Evolutionary conservation across 2,797 vertebrate species (phyloP).

Genomic region (Eremophila alpestris): DNA sequence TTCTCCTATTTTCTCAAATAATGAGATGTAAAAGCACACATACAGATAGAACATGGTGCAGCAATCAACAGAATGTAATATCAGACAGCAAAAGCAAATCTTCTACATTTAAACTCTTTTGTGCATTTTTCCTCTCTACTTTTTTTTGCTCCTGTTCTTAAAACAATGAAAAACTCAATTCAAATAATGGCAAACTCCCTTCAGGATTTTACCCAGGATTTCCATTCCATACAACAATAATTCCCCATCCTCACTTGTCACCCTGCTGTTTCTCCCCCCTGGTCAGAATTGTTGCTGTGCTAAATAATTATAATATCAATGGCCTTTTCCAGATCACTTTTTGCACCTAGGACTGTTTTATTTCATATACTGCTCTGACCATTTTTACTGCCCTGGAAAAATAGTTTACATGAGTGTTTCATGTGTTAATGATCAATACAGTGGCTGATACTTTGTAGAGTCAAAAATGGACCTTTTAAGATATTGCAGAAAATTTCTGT

Average conservation of each 20-base stretch:
- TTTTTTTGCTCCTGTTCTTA: neutral
- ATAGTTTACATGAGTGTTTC: neutral
- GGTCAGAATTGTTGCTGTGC: neutral
- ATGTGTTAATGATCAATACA: neutral
- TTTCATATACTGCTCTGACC: neutral
- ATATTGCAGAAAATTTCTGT: neutral
- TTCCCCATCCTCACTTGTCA: neutral
- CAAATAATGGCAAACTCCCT: neutral
- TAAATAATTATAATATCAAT: neutral
- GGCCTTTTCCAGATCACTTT: neutral
- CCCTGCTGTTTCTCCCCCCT: neutral
- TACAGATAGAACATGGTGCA: neutral
- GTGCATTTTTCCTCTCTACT: neutral
- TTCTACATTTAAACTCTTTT: neutral
- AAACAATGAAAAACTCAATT: neutral
- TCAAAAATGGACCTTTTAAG: neutral
- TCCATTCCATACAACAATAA: neutral
- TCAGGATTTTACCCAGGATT: neutral
- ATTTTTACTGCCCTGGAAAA: neutral
- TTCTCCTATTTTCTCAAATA: conserved; percentile 4
- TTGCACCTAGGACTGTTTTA: neutral
- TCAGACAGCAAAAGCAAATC: neutral
- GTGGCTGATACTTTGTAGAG: neutral
- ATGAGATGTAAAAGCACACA: neutral
- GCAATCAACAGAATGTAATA: neutral